Evolutionary conservation across 2,797 vertebrate species (phyloP), one percentile per base, ranked within the genome.

Genomic region (Rhynchonycteris naso): DNA sequence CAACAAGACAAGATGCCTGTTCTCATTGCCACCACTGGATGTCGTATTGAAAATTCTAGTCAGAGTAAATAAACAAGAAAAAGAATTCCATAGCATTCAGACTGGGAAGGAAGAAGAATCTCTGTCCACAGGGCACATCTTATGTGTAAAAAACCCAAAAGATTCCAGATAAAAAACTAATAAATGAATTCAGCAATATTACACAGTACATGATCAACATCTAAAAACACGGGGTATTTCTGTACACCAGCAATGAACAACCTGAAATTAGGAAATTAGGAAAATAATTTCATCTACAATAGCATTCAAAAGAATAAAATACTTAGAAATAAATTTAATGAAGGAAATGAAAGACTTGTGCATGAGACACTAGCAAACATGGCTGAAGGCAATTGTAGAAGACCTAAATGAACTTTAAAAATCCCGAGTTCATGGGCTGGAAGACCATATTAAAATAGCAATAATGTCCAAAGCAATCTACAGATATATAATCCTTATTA

Each of bases 361-460:
- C 12, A 19, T 7, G 66, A 47, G 80, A 91, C 79, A 66, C 33
- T 59, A 89, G 0, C 33, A 90, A 78, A 80, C 24, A 59, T 38
- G 89, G 16, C 7, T 95, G n/a, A 61, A 84, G 81, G 26, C 88
- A 94, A 84, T 50, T 26, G 43, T 33, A 80, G 28, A 94, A 61
- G 75, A 61, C 54, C 47, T 63, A 79, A 90, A 43, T 71, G 76
- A 82, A 56, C 30, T 52, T 13, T 69, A 90, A 91, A 14, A 30
- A 35, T 50, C 35, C 43, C 14, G 4, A 82, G 33, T 90, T 86
- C 12, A 66, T 86, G 33, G 68, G 81, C 19, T 88, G 35, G 69
- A 74, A 95, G 30, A 47, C 54, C 56, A 50, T 61, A 71, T 88
- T 66, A 80, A 72, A 61, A 83, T 43, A 65, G 43, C 26, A 85